These are phyloP conservation scores for Serripes groenlandicus DNA, from an alignment of 2,888 invertebrate genomes.

Conservation along the genomic window DNA sequence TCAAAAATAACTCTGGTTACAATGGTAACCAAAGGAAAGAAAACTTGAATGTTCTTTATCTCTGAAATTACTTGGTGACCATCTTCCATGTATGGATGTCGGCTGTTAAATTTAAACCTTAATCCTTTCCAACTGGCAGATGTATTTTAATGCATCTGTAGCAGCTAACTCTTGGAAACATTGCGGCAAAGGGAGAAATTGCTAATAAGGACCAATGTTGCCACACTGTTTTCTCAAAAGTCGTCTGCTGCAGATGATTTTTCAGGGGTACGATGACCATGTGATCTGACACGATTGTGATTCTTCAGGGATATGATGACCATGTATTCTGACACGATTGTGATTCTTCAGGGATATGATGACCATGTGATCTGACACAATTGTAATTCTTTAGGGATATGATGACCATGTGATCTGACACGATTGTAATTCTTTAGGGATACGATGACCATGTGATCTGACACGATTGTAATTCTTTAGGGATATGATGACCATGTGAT, in stretches of 20 bases:
- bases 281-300: background rate
- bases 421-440: background rate
- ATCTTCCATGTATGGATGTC: no score
- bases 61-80: no score
- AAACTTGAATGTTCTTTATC: no score
- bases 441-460: constrained; percentile 15
- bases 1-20: no score
- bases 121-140: background rate
- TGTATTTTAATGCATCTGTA: background rate
- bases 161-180: background rate
- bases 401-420: constrained; percentile 12
- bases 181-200: background rate
- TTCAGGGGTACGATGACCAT: constrained; percentile 15
- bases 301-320: constrained; percentile 12
- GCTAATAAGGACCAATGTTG: background rate
- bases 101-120: no score
- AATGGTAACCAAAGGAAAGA: no score
- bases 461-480: background rate
- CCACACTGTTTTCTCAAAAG: background rate
- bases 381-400: constrained; percentile 4
- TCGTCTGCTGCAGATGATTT: background rate
- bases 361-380: constrained; percentile 10
- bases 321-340: constrained; percentile 3
- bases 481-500: constrained; percentile 23
- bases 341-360: constrained; percentile 11